Percentiles rank a stretch among this genome's conserved stretches.
These are phyloP conservation scores for Brachyopa scutellaris DNA, from an alignment of 2,888 invertebrate genomes.

Conservation along the genomic window DNA sequence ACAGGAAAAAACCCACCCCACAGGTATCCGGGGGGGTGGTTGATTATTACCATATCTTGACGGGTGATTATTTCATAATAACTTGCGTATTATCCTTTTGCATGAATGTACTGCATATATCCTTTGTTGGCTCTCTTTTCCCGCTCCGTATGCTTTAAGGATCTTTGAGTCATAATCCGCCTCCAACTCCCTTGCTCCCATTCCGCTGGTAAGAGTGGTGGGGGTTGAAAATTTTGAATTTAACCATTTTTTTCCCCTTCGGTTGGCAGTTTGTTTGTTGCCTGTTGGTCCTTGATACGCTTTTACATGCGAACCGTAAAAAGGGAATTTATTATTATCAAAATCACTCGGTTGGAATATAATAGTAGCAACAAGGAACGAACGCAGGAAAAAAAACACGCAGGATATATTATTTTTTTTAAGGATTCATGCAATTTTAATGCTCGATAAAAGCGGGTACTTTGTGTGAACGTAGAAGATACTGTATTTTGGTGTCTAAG, in stretches of 20 bases:
- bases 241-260: conserved; percentile 42
- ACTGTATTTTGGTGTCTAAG: neutral
- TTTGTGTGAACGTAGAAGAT: conserved; percentile 1
- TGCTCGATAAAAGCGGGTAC: conserved; percentile 53
- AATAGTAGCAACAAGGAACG: conserved; percentile 21
- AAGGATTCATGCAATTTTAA: conserved; percentile 66
- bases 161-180: conserved; percentile 64
- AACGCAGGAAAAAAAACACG: conserved; percentile 39
- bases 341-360: conserved; percentile 65
- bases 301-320: conserved; percentile 70
- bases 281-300: conserved; percentile 70
- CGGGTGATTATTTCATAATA: conserved; percentile 73
- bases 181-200: conserved; percentile 8
- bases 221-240: conserved; percentile 42
- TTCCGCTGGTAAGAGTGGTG: neutral
- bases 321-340: conserved; percentile 72
- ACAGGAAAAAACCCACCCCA: neutral
- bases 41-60: conserved; percentile 70
- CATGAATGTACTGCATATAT: conserved; percentile 62
- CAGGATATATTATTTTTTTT: conserved; percentile 41
- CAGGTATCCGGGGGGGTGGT: neutral
- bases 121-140: conserved; percentile 40
- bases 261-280: conserved; percentile 33
- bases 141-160: conserved; percentile 32
- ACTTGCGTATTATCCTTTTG: conserved; percentile 71